phyloP scores from a whole-genome alignment of 2,113 vertebrate species.

The Labeo rohita region DNA sequence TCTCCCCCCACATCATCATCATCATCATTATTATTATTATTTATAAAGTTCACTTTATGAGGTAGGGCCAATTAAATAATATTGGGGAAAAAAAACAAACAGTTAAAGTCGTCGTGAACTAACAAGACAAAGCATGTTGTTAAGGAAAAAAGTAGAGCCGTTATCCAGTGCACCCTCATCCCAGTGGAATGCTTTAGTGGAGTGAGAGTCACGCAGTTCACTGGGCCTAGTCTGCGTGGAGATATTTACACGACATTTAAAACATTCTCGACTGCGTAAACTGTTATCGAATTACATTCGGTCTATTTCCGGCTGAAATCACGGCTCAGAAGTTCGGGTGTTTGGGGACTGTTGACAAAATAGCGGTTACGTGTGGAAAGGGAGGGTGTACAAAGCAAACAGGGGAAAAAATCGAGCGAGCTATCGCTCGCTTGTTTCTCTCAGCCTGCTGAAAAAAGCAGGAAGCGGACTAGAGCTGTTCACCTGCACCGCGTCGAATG shows the following conservation, averaged over 20 bases:
- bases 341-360: slow-evolving; percentile 7
- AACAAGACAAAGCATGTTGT: background rate
- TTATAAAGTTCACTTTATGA: background rate
- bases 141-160: background rate
- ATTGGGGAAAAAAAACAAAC: background rate
- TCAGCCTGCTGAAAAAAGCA: slow-evolving; percentile 64
- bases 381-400: slow-evolving; percentile 29
- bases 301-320: slow-evolving; percentile 66
- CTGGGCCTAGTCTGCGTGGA: slow-evolving; percentile 5
- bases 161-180: background rate
- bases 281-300: slow-evolving; percentile 18
- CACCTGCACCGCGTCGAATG: slow-evolving; percentile 56
- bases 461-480: slow-evolving; percentile 59
- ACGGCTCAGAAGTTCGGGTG: slow-evolving; percentile 50
- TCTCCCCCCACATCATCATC: background rate
- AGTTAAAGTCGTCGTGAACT: background rate
- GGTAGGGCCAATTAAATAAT: background rate
- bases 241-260: slow-evolving; percentile 1
- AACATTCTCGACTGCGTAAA: background rate
- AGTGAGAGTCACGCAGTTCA: slow-evolving; percentile 1
- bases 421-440: slow-evolving; percentile 53
- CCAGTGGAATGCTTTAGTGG: background rate
- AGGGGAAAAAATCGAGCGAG: slow-evolving; percentile 15
- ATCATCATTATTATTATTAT: too few relatives aligned
- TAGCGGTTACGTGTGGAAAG: slow-evolving; percentile 31